A percentile compares a stretch with the other conserved stretches of the same genome.
Conservation (phyloP, 2,888 invertebrate genomes). For the Nemapogon koenigi region DNA sequence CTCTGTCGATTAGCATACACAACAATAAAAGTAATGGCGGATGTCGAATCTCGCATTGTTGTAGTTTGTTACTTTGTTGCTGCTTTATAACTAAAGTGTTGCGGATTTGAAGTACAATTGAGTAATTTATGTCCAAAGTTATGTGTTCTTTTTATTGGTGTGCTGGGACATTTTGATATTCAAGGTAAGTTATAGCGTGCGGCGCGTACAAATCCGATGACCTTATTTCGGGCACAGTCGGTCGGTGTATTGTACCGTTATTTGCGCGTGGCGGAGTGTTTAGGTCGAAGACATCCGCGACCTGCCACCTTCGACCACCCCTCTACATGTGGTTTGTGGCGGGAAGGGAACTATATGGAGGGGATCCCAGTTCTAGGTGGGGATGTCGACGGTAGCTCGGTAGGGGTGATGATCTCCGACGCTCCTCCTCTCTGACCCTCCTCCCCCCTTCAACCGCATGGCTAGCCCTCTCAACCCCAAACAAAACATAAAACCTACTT, state of each 20-base stretch:
- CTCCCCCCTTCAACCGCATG: conserved; percentile 11
- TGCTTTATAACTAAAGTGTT: too few species aligned
- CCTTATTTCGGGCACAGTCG: conserved; percentile 41
- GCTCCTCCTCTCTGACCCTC: conserved; percentile 30
- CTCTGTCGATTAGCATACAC: conserved; percentile 33
- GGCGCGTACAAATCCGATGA: conserved; percentile 41
- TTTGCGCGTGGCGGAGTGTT: conserved; percentile 46
- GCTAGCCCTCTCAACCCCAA: conserved; percentile 23
- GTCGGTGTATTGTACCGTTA: conserved; percentile 33
- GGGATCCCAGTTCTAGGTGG: conserved; percentile 62
- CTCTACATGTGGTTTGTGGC: conserved; percentile 56
- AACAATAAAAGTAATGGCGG: conserved; percentile 48
- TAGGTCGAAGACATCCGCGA: conserved; percentile 39
- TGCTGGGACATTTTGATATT: too few species aligned
- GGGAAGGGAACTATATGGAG: conserved; percentile 64
- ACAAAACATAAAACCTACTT: too few species aligned
- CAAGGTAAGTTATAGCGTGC: too few species aligned
- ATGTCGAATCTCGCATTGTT: conserved; percentile 47
- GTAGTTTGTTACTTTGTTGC: too few species aligned
- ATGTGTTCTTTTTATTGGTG: too few species aligned
- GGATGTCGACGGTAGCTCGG: conserved; percentile 49
- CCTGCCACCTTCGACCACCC: conserved; percentile 53
- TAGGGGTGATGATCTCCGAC: too few species aligned
- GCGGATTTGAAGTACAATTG: too few species aligned
- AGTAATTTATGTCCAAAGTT: too few species aligned